Base-by-base conservation (phyloP, 2,888 invertebrate genomes). In the Trachelus tabidus region DNA sequence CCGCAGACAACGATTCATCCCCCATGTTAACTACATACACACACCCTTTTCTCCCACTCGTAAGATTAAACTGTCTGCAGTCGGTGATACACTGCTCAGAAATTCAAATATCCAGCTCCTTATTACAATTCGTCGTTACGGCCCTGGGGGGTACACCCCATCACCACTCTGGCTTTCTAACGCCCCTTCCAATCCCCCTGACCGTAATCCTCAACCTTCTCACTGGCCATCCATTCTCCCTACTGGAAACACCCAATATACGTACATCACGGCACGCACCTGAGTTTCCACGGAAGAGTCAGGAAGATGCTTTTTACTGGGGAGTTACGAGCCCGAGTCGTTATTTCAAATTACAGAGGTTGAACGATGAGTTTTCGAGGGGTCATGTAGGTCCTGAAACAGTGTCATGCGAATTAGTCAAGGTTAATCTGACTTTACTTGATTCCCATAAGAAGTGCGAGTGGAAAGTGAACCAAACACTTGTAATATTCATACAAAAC, bases 11-110 rank as follows among this genome's bases (percentile, higher is more conserved):
- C 56, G 56, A 56, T 56, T 56, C 56, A 56, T 56, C 23, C 56
- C 56, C 56, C 23, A 6, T 56, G 23, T 56, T 78, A 75, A 68
- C 68, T 68, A 77, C 69, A 74, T 76, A 71, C 77, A 79, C 76
- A 77, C 76, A 81, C 82, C 80, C 82, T 79, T 80, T 79, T 80
- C 79, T 75, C 80, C 78, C 77, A 79, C 82, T 82, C 82, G 82
- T 82, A 82, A 84, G 82, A 84, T 84, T 84, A 84, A 84, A 82
- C 81, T 84, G 84, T 84, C 84, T 78, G 79, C 79, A 81, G 78
- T 81, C 80, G 79, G 81, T 83, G 82, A 80, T 82, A 81, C 81
- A 84, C 81, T 83, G 71, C 71, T 71, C 34, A 71, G 71, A 71
- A 71, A 71, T 71, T 71, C 71, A 71, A 71, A 71, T 71, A 71